Conservation (phyloP, 2,113 vertebrate genomes). For the Acanthisitta chloris region DNA sequence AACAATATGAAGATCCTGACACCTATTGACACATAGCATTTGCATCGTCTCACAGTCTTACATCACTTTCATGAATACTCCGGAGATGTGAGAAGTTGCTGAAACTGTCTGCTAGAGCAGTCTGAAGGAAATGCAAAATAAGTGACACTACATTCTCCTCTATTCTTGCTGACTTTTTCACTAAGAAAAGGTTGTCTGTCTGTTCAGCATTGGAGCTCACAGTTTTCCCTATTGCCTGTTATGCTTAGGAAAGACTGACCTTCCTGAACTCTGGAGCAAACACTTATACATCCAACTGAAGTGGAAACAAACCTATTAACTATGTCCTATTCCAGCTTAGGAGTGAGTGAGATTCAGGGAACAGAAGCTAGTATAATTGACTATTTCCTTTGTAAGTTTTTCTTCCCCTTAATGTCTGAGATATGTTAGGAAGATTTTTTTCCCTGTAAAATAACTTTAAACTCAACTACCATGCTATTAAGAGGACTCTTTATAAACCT, state of each 20-base stretch:
- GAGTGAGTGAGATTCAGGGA: neutral
- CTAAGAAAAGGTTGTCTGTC: neutral
- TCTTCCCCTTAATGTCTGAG: neutral
- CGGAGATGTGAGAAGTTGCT: neutral
- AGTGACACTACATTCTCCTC: neutral
- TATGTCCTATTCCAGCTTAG: neutral
- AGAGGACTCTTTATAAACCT: neutral
- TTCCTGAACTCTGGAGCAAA: neutral
- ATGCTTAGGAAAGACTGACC: neutral
- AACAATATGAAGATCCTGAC: neutral
- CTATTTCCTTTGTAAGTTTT: neutral
- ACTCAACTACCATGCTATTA: neutral
- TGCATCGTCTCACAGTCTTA: neutral
- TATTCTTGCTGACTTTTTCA: neutral
- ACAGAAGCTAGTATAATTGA: neutral
- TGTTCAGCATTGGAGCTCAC: neutral
- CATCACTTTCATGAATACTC: neutral
- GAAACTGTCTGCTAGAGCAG: neutral
- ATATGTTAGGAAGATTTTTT: neutral
- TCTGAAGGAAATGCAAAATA: neutral
- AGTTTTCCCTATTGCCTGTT: neutral
- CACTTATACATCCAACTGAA: neutral
- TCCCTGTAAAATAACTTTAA: neutral
- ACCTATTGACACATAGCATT: neutral
- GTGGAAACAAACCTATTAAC: neutral